Evolutionary conservation across 2,113 vertebrate species (phyloP).

Genomic region (Hyla sarda): DNA sequence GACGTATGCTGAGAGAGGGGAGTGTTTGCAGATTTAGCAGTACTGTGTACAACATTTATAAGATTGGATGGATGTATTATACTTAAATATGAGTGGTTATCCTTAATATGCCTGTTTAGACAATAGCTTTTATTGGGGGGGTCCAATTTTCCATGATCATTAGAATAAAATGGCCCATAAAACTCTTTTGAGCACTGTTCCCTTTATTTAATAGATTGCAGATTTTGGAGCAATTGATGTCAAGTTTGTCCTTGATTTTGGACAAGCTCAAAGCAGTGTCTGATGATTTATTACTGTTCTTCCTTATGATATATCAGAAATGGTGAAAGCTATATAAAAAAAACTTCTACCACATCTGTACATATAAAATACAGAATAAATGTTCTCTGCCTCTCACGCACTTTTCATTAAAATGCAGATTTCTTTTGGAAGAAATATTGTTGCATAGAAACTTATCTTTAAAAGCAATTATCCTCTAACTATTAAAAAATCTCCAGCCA

Average conservation of each 20-base stretch:
- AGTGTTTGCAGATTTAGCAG: too few relatives aligned
- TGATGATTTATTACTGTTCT: neutral
- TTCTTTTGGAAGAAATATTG: constrained; percentile 26
- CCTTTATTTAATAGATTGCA: too few relatives aligned
- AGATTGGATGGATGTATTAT: too few relatives aligned
- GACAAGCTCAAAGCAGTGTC: neutral
- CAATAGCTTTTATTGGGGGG: too few relatives aligned
- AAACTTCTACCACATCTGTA: neutral
- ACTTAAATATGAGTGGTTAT: too few relatives aligned
- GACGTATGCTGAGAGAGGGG: too few relatives aligned
- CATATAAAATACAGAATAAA: neutral
- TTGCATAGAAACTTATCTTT: constrained; percentile 50
- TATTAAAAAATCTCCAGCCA: constrained; percentile 16
- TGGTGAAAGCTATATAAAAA: neutral
- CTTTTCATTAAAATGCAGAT: neutral
- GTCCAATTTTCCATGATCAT: neutral
- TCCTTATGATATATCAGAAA: neutral
- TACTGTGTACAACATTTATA: too few relatives aligned
- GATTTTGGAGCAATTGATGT: neutral
- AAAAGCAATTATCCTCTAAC: constrained; percentile 34
- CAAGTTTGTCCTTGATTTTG: neutral
- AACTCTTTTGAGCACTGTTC: neutral
- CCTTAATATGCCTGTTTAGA: too few relatives aligned
- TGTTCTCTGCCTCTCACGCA: neutral
- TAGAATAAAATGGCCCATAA: neutral